Percentiles rank a stretch among this genome's conserved stretches.
These are phyloP conservation scores for Otus scops DNA, from an alignment of 2,797 vertebrate genomes.

Conservation along the genomic window DNA sequence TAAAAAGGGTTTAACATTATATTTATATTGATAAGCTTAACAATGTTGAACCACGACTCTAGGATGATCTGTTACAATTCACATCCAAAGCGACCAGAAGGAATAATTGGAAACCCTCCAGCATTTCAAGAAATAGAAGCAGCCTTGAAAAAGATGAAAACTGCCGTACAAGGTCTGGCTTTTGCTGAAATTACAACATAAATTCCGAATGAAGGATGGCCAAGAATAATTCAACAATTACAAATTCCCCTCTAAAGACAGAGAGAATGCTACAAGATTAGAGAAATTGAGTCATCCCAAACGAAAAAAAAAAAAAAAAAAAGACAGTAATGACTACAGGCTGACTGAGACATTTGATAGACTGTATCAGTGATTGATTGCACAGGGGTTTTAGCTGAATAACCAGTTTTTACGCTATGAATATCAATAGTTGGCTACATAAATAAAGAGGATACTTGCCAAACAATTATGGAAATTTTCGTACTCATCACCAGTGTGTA, in stretches of 20 bases:
- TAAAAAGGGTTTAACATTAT: constrained; percentile 79
- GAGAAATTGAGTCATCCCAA: constrained; percentile 47
- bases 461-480: constrained; percentile 31
- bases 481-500: neutral
- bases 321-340: neutral
- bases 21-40: constrained; percentile 82
- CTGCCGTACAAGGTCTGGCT: constrained; percentile 74
- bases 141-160: constrained; percentile 80
- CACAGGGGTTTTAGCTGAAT: constrained; percentile 7
- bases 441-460: constrained; percentile 19
- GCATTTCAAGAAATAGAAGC: constrained; percentile 77
- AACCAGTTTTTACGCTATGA: constrained; percentile 6
- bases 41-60: constrained; percentile 77
- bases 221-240: constrained; percentile 75
- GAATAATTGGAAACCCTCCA: constrained; percentile 80
- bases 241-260: constrained; percentile 65
- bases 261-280: constrained; percentile 46
- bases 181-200: constrained; percentile 80
- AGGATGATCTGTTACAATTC: constrained; percentile 78
- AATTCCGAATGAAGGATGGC: constrained; percentile 76
- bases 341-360: constrained; percentile 39
- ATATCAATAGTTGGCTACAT: constrained; percentile 30
- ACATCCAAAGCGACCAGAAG: constrained; percentile 81
- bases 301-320: neutral
- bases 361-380: constrained; percentile 40